Evolutionary conservation across 1,140 invertebrate genomes (phyloP).

Genomic region (Drosophila punjabiensis): DNA sequence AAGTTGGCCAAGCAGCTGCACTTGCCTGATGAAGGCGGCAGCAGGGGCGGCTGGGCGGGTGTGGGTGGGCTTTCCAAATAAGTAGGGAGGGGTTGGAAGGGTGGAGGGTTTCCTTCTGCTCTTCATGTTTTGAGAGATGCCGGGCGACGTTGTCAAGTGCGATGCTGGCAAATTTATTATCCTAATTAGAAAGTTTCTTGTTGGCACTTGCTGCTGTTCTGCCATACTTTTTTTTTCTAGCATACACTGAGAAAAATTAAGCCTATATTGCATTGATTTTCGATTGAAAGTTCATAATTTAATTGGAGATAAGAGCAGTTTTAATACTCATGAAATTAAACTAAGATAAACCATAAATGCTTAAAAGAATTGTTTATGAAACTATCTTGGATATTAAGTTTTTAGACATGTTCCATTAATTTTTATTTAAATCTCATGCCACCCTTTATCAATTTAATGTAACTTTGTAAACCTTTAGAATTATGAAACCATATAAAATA

Average conservation of each 20-base stretch:
- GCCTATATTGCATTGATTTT: neutral
- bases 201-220: slow-evolving; percentile 63
- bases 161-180: slow-evolving; percentile 81
- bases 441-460: neutral
- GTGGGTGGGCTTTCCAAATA: neutral
- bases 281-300: neutral
- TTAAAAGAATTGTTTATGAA: neutral
- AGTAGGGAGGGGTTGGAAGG: neutral
- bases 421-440: too few species aligned
- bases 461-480: neutral
- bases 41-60: neutral
- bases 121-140: slow-evolving; percentile 65
- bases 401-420: neutral
- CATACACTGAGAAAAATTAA: neutral
- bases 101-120: slow-evolving; percentile 41
- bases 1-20: slow-evolving; percentile 64
- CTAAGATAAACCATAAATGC: neutral
- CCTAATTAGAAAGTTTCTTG: slow-evolving; percentile 85
- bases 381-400: neutral
- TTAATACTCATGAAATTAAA: neutral
- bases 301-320: neutral
- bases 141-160: slow-evolving; percentile 73
- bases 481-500: neutral
- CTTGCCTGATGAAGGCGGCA: slow-evolving; percentile 10
- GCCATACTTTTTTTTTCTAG: slow-evolving; percentile 26